phyloP scores from a whole-genome alignment of 92 coral and sea anemone genomes.

The Phenganax stokvisi region DNA sequence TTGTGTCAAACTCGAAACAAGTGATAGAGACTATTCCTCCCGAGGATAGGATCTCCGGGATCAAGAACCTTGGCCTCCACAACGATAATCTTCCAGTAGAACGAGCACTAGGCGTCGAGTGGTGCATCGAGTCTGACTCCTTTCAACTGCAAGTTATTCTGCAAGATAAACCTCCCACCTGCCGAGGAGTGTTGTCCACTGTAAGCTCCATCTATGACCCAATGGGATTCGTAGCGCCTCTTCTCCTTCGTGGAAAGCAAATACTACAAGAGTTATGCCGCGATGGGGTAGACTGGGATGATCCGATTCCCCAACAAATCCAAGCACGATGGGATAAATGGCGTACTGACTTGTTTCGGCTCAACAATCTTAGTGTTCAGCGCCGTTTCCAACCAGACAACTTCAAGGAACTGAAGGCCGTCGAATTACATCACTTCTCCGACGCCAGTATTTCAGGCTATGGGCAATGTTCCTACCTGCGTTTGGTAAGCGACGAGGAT shows the following conservation, averaged over 20 bases:
- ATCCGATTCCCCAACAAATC: background rate
- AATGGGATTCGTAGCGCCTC: background rate
- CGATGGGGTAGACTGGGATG: constrained; percentile 7
- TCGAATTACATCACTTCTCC: constrained; percentile 20
- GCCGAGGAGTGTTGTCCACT: constrained; percentile 6
- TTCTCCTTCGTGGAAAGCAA: background rate
- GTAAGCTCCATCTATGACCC: constrained; percentile 11
- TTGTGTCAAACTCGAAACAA: no score
- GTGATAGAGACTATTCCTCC: no score
- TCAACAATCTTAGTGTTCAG: background rate
- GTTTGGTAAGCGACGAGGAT: background rate
- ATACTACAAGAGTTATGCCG: constrained; percentile 14
- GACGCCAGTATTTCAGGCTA: constrained; percentile 11
- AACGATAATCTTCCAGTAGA: constrained; percentile 2
- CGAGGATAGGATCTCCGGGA: no score
- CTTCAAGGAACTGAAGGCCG: background rate
- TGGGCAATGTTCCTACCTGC: constrained; percentile 13
- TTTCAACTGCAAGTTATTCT: background rate
- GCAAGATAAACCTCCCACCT: background rate
- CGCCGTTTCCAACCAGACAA: background rate
- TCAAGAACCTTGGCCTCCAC: background rate
- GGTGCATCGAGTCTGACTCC: constrained; percentile 17
- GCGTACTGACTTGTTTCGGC: background rate
- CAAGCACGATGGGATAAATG: constrained; percentile 5
- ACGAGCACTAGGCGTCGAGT: constrained; percentile 24